Evolutionary conservation across 2,888 invertebrate genomes (phyloP).

Genomic region (Volucella inflata): DNA sequence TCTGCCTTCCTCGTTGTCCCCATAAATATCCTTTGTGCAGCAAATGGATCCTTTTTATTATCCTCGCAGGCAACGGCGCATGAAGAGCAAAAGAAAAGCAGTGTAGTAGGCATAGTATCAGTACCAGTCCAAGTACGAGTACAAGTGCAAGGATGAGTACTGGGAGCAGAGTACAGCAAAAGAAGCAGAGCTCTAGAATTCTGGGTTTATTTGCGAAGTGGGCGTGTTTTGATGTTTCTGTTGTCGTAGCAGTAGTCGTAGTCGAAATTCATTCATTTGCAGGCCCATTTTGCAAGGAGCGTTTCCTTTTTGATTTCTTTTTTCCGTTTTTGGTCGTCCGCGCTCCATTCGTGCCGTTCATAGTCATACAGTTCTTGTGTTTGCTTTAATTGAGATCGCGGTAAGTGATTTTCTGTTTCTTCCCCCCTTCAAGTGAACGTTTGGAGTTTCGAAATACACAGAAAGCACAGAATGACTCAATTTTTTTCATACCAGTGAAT

Average conservation of each 20-base stretch:
- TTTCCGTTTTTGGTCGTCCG: conserved; percentile 11
- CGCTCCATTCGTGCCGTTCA: conserved; percentile 37
- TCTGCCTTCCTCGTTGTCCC: conserved; percentile 23
- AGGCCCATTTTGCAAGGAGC: conserved; percentile 58
- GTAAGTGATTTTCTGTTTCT: conserved; percentile 68
- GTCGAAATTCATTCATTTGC: conserved; percentile 74
- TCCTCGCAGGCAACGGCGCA: conserved; percentile 41
- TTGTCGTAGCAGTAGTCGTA: not conserved
- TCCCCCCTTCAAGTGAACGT: conserved; percentile 2
- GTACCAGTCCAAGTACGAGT: too few species aligned
- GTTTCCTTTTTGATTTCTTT: conserved; percentile 27
- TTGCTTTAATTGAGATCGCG: conserved; percentile 70
- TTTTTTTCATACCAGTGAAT: conserved; percentile 56
- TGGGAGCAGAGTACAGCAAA: conserved; percentile 36
- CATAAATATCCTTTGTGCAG: conserved; percentile 71
- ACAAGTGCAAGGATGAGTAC: not conserved
- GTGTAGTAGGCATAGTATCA: too few species aligned
- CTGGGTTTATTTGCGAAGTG: conserved; percentile 67
- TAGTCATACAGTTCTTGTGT: conserved; percentile 20
- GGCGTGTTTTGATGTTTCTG: conserved; percentile 44
- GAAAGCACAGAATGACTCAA: conserved; percentile 26
- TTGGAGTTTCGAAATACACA: not conserved
- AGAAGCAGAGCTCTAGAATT: conserved; percentile 28
- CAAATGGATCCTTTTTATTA: conserved; percentile 72
- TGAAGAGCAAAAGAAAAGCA: not conserved